phyloP scores from a whole-genome alignment of 2,797 vertebrate genomes.

The Varecia variegata region DNA sequence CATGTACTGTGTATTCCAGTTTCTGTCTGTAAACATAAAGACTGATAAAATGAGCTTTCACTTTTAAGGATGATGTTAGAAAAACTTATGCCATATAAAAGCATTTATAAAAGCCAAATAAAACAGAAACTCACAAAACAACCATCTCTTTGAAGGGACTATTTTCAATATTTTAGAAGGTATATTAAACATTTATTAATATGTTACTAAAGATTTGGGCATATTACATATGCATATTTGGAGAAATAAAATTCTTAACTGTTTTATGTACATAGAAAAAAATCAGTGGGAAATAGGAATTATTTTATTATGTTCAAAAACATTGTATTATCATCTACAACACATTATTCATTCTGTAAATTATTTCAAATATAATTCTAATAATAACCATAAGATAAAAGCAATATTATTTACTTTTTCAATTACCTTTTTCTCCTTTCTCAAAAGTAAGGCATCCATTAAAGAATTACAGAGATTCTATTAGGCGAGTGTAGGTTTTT shows the following conservation, averaged over 20 bases:
- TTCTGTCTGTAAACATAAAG: not conserved
- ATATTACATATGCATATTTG: not conserved
- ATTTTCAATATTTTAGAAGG: not conserved
- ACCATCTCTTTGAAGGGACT: not conserved
- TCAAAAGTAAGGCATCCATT: not conserved
- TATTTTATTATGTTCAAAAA: not conserved
- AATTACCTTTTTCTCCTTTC: not conserved
- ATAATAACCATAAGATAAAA: not conserved
- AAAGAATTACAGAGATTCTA: not conserved
- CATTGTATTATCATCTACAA: not conserved
- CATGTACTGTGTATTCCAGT: not conserved
- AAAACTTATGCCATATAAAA: not conserved
- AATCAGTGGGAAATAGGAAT: not conserved
- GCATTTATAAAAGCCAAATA: not conserved
- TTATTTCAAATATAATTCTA: conserved; percentile 15
- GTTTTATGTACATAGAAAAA: not conserved
- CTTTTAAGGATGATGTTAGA: conserved; percentile 15
- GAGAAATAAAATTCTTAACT: not conserved
- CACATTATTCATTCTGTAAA: not conserved
- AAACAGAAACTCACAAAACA: not conserved
- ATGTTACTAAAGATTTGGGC: not conserved
- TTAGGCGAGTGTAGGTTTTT: not conserved
- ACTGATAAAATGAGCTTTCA: not conserved
- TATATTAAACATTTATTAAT: not conserved
- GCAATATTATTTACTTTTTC: not conserved